Evolutionary conservation across 2,797 vertebrate species (phyloP).

Genomic region (Leptodactylus fallax): DNA sequence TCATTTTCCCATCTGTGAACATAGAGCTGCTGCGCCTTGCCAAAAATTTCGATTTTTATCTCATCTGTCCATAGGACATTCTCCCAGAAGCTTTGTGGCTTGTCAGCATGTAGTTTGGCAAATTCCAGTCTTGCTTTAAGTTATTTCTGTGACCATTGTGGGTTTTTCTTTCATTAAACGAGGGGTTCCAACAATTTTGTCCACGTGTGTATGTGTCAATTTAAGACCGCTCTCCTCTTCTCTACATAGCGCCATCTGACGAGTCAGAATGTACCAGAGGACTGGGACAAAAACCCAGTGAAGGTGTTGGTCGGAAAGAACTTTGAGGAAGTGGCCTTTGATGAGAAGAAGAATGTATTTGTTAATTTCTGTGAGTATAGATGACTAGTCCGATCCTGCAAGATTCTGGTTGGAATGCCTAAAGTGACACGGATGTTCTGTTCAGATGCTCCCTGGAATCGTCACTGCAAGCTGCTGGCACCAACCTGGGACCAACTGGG

Average conservation of each 20-base stretch:
- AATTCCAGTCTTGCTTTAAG: no score
- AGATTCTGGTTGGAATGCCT: background rate
- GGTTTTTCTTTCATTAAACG: no score
- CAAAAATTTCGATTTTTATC: no score
- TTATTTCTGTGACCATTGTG: no score
- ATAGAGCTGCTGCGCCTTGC: no score
- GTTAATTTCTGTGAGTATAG: conserved; percentile 93
- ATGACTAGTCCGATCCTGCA: background rate
- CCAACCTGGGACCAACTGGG: conserved; percentile 98
- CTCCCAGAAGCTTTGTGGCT: no score
- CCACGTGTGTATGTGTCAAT: no score
- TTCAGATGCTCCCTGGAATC: conserved; percentile 97
- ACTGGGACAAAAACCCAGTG: conserved; percentile 94
- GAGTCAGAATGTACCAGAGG: conserved; percentile 95
- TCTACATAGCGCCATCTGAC: conserved; percentile 90
- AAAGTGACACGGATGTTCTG: conserved; percentile 18
- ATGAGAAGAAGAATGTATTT: conserved; percentile 91
- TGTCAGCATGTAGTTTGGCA: no score
- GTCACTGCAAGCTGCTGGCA: conserved; percentile 96
- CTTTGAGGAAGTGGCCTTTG: conserved; percentile 93
- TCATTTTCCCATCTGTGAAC: no score
- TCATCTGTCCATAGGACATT: no score
- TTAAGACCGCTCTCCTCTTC: background rate
- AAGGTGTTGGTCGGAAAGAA: conserved; percentile 94
- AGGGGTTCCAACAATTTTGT: no score